A percentile compares a stretch with the other conserved stretches of the same genome.
Conservation (phyloP, 2,888 invertebrate species). For the Aphidoletes aphidimyza region DNA sequence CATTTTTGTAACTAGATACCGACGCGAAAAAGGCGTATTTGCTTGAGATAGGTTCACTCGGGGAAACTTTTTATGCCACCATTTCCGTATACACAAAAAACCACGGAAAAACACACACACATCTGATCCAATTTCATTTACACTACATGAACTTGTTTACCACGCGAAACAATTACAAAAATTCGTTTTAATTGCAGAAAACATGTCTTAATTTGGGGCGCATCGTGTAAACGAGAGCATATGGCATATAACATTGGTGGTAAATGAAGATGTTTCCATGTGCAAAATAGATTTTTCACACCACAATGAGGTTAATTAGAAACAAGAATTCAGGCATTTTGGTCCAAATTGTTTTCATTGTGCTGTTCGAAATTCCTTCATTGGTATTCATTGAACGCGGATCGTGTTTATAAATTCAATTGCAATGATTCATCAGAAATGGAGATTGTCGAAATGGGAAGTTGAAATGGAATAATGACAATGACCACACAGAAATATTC, state of each 20-base stretch:
- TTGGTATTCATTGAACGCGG: not conserved
- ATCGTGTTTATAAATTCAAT: not conserved
- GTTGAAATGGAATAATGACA: no score
- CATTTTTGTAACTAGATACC: not conserved
- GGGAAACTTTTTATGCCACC: no score
- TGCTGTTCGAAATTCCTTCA: not conserved
- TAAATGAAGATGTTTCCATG: not conserved
- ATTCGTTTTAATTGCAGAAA: not conserved
- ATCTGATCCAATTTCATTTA: not conserved
- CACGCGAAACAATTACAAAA: not conserved
- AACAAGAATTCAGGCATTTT: not conserved
- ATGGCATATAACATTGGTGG: not conserved
- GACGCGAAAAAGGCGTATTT: not conserved
- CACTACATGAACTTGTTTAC: not conserved
- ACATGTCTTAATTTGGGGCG: not conserved
- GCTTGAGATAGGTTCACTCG: no score
- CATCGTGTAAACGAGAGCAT: not conserved
- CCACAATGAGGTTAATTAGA: constrained; percentile 36
- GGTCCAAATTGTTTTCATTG: not conserved
- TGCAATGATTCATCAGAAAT: constrained; percentile 32
- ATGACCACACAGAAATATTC: no score
- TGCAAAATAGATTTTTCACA: not conserved
- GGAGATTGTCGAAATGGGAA: no score
- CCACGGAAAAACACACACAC: not conserved
- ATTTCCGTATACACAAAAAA: no score